Conservation (phyloP, 2,113 vertebrate genomes). For the Thalassoma bifasciatum region DNA sequence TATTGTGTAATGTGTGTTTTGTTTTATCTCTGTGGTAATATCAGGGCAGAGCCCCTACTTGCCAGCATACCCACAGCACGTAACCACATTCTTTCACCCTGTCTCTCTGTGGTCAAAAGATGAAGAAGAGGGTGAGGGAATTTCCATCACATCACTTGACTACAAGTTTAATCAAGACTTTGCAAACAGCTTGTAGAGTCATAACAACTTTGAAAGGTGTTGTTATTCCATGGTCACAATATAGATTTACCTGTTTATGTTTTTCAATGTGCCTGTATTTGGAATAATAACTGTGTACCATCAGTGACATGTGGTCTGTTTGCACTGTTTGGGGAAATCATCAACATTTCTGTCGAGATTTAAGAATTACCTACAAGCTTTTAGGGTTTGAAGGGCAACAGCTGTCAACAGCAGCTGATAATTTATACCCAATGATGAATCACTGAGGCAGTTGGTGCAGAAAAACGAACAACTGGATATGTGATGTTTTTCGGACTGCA, state of each 20-base stretch:
- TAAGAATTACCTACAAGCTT: conserved; percentile 41
- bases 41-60: conserved; percentile 14
- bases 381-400: conserved; percentile 42
- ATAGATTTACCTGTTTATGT: background rate
- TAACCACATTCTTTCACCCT: conserved; percentile 47
- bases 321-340: conserved; percentile 32
- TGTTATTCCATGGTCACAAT: no score
- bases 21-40: conserved; percentile 31
- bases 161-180: conserved; percentile 18
- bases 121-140: conserved; percentile 17
- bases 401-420: conserved; percentile 51
- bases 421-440: conserved; percentile 20
- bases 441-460: conserved; percentile 8
- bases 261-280: conserved; percentile 2
- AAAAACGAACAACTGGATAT: background rate
- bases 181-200: conserved; percentile 11
- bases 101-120: conserved; percentile 29
- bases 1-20: conserved; percentile 13
- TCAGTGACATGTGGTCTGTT: conserved; percentile 20
- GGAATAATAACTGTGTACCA: background rate
- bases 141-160: background rate
- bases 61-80: conserved; percentile 40
- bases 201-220: background rate
- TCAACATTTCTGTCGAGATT: conserved; percentile 23
- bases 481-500: conserved; percentile 5